A percentile compares a stretch with the other conserved stretches of the same genome.
Evolutionary conservation across 1,140 invertebrate species (phyloP).

Genomic region (Eulimnadia texana): DNA sequence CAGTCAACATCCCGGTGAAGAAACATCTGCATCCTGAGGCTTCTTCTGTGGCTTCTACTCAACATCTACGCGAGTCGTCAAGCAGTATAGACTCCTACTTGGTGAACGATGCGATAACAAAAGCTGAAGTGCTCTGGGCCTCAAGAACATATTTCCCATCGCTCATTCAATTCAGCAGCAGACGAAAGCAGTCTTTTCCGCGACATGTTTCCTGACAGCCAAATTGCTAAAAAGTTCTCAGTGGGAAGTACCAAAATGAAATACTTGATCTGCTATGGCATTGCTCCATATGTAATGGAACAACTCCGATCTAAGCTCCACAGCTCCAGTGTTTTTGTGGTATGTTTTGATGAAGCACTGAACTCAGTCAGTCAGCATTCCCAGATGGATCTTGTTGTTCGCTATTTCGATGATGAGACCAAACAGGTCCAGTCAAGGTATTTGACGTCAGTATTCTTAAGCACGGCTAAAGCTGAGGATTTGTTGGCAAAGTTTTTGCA

Average conservation of each 20-base stretch:
- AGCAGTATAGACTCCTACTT: background rate
- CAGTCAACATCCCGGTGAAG: background rate
- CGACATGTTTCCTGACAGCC: constrained; percentile 1
- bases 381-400: constrained; percentile 19
- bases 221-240: background rate
- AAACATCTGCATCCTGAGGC: background rate
- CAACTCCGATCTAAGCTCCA: background rate
- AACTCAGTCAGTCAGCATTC: constrained; percentile 18
- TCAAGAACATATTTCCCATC: background rate
- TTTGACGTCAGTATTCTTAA: constrained; percentile 18
- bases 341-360: constrained; percentile 20
- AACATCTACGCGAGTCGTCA: background rate
- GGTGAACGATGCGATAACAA: background rate
- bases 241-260: constrained; percentile 1
- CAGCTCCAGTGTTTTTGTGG: background rate
- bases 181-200: background rate
- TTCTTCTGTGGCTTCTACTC: background rate
- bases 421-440: constrained; percentile 16
- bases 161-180: background rate
- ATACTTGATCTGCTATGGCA: background rate
- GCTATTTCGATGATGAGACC: constrained; percentile 16
- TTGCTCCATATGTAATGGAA: background rate
- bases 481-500: constrained; percentile 18
- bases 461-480: constrained; percentile 19
- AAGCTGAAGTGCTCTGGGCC: background rate